These are phyloP conservation scores for Sebastes minor DNA, from an alignment of 2,797 vertebrate genomes.

Conservation along the genomic window DNA sequence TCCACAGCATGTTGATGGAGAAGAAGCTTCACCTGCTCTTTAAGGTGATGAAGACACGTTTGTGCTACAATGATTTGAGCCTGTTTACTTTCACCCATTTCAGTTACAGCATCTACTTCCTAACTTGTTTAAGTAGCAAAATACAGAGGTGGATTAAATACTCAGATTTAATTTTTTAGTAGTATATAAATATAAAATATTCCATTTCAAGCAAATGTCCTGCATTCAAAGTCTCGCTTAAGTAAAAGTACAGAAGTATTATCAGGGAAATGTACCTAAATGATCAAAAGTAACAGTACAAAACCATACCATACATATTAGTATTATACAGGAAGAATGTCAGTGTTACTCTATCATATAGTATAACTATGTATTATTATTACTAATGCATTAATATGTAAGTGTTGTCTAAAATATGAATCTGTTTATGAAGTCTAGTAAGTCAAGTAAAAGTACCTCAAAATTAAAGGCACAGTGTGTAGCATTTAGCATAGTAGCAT, in stretches of 20 bases:
- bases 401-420: not conserved
- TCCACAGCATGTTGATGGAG: conserved; percentile 94
- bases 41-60: conserved; percentile 69
- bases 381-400: not conserved
- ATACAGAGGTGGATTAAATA: not conserved
- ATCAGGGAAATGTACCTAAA: too few species aligned
- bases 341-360: not conserved
- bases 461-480: not conserved
- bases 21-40: conserved; percentile 95
- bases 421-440: not conserved
- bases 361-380: not conserved
- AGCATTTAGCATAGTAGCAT: too few species aligned
- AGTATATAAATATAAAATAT: not conserved
- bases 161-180: not conserved
- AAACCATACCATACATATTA: not conserved
- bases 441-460: not conserved
- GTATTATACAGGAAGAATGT: not conserved
- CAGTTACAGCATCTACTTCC: not conserved
- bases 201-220: too few species aligned
- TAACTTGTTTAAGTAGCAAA: too few species aligned
- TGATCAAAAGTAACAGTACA: too few species aligned
- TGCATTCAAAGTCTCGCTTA: too few species aligned
- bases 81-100: not conserved
- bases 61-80: not conserved
- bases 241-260: too few species aligned